Evolutionary conservation across 2,888 invertebrate species (phyloP), one percentile per base, ranked within the genome.

Genomic region (Meiosimyza decipiens): DNA sequence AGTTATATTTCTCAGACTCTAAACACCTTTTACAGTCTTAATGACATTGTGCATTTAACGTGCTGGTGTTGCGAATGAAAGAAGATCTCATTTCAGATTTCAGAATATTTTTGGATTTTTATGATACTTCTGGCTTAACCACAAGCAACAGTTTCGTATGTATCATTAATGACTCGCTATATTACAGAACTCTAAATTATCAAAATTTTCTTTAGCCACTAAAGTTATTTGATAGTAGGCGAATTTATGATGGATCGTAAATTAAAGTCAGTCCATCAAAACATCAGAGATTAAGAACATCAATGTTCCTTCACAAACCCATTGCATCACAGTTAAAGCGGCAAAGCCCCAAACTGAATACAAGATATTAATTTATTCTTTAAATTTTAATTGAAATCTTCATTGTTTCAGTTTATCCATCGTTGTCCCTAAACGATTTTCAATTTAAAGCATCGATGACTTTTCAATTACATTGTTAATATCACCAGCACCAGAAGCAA

Each of bases 361-460:
- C 4, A 18, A n/a, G 13, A 3, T 57, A 57, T 22, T 18, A 5
- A n/a, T 9, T 16, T 16, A 3, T 57, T 4, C 18, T 57, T 57
- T 57, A 1, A 3, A 6, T 18, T 57, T n/a, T 57, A n/a, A 13
- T 57, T n/a, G 40, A 13, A n/a, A 15, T 18, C 57, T 57, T 18
- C 57, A 4, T 57, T 18, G 57, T 18, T 57, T 40, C 40, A 63
- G 15, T 47, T 12, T 11, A 40, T n/a, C 40, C 70, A 65, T 64
- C 65, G 65, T n/a, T 73, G 13, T 28, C 18, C n/a, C 33, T 59
- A 54, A 70, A 67, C 71, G 72, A 71, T 70, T 70, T 71, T 71
- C 74, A 71, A 75, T 75, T 75, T 75, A 60, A 71, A 73, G 74
- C 74, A 52, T 73, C 74, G 73, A 62, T 73, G 74, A 73, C 50